These are phyloP conservation scores for Sesamia inferens DNA, from an alignment of 2,888 invertebrate genomes.

Conservation along the genomic window DNA sequence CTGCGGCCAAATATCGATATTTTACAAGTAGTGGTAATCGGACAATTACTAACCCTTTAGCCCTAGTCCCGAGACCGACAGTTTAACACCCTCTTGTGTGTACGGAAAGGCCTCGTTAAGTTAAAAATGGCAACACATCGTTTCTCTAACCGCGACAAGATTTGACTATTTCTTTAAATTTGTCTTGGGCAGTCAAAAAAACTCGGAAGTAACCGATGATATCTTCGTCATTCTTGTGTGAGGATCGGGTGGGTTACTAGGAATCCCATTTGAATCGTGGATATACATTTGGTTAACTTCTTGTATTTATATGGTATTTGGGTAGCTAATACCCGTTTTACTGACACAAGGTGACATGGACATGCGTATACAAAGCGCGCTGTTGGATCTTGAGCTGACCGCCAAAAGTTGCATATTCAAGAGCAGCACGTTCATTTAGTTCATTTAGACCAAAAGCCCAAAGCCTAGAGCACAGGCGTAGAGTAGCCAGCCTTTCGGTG, in stretches of 20 bases:
- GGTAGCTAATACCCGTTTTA: background rate
- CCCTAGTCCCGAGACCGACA: background rate
- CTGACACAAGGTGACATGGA: background rate
- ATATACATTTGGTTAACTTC: too few species aligned
- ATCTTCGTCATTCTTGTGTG: background rate
- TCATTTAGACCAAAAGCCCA: too few species aligned
- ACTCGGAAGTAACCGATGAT: background rate
- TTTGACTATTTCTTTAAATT: slow-evolving; percentile 2
- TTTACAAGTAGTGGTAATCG: slow-evolving; percentile 20
- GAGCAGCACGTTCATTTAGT: background rate
- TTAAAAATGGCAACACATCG: slow-evolving; percentile 33
- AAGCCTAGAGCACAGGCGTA: too few species aligned
- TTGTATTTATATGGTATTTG: background rate
- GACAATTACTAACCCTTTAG: slow-evolving; percentile 24
- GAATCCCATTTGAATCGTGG: background rate
- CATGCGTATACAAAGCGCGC: background rate
- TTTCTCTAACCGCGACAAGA: slow-evolving; percentile 19
- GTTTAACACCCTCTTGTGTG: slow-evolving; percentile 28
- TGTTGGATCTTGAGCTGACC: background rate
- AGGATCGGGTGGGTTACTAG: background rate
- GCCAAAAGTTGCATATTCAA: background rate
- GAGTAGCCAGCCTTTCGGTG: too few species aligned
- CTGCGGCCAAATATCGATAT: slow-evolving; percentile 25
- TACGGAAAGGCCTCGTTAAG: slow-evolving; percentile 25
- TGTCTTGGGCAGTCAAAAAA: background rate